A percentile compares a stretch with the other conserved stretches of the same genome.
These are phyloP conservation scores for Sanderia malayensis DNA, from an alignment of 30 jellyfish, hydroid and myxozoan genomes.

Conservation along the genomic window DNA sequence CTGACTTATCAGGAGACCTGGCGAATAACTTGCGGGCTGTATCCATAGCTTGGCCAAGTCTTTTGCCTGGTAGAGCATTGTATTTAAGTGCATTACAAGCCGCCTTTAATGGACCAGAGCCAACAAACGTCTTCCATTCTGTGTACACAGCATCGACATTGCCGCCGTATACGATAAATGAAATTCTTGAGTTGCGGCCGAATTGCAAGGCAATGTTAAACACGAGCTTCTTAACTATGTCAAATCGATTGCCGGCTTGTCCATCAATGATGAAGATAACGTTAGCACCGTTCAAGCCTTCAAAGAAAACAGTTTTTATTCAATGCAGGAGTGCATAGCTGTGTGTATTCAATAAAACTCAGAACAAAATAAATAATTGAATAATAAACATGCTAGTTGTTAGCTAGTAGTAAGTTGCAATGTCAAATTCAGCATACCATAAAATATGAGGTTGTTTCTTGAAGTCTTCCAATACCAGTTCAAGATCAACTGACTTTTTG, in stretches of 20 bases:
- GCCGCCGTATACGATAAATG: slow-evolving; percentile 62
- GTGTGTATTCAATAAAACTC: too few relatives aligned
- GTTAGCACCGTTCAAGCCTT: slow-evolving; percentile 49
- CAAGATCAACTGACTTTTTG: slow-evolving; percentile 21
- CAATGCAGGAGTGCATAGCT: too few relatives aligned
- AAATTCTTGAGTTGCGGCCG: slow-evolving; percentile 30
- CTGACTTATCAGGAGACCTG: slow-evolving; percentile 49
- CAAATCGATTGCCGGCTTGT: slow-evolving; percentile 30
- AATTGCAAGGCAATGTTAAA: slow-evolving; percentile 64
- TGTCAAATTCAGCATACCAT: slow-evolving; percentile 34
- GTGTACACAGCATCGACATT: slow-evolving; percentile 41
- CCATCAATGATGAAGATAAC: slow-evolving; percentile 62
- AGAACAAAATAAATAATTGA: too few relatives aligned
- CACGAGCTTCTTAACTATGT: slow-evolving; percentile 23
- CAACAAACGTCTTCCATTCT: slow-evolving; percentile 46
- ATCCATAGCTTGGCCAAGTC: slow-evolving; percentile 54
- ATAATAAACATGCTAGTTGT: too few relatives aligned
- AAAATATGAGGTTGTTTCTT: slow-evolving; percentile 38
- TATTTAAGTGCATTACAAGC: slow-evolving; percentile 48
- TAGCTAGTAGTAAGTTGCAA: too few relatives aligned
- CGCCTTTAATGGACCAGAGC: slow-evolving; percentile 35
- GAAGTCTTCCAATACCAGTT: slow-evolving; percentile 59
- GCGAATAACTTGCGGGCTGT: slow-evolving; percentile 34
- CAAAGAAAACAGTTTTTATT: not conserved
- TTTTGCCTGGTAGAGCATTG: slow-evolving; percentile 35